A percentile compares a stretch with the other conserved stretches of the same genome.
These are phyloP conservation scores for Bombus fervidus DNA, from an alignment of 1,140 invertebrate genomes.

Conservation along the genomic window DNA sequence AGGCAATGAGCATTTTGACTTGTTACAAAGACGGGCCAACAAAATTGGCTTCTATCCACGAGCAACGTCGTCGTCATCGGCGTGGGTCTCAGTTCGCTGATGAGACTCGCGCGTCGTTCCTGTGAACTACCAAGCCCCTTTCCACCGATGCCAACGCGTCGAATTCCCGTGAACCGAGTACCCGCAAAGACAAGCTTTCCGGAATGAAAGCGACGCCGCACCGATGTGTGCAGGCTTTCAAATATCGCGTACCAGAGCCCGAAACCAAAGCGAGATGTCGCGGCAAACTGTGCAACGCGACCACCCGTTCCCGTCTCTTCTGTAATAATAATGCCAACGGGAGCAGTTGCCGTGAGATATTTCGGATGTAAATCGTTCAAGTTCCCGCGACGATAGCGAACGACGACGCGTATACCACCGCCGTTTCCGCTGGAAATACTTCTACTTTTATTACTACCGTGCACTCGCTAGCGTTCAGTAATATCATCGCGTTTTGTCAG, in stretches of 20 bases:
- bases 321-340: conserved; percentile 46
- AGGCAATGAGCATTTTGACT: conserved; percentile 47
- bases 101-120: conserved; percentile 31
- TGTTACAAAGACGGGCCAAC: conserved; percentile 30
- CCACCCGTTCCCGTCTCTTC: background rate
- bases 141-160: conserved; percentile 19
- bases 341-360: conserved; percentile 6
- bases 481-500: background rate
- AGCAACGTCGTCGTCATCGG: conserved; percentile 9
- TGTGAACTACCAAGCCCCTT: background rate
- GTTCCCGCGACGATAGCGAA: background rate
- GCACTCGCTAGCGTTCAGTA: background rate
- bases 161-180: conserved; percentile 32
- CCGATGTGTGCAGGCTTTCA: background rate
- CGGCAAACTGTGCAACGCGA: conserved; percentile 44
- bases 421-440: background rate
- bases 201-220: conserved; percentile 11
- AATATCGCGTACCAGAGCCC: conserved; percentile 35
- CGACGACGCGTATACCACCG: background rate
- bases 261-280: conserved; percentile 40
- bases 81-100: conserved; percentile 9
- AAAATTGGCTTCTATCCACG: conserved; percentile 61
- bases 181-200: conserved; percentile 14
- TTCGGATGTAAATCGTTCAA: conserved; percentile 20
- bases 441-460: conserved; percentile 9